Conservation (phyloP, 2,113 vertebrate species). For the Puffinus mauretanicus region DNA sequence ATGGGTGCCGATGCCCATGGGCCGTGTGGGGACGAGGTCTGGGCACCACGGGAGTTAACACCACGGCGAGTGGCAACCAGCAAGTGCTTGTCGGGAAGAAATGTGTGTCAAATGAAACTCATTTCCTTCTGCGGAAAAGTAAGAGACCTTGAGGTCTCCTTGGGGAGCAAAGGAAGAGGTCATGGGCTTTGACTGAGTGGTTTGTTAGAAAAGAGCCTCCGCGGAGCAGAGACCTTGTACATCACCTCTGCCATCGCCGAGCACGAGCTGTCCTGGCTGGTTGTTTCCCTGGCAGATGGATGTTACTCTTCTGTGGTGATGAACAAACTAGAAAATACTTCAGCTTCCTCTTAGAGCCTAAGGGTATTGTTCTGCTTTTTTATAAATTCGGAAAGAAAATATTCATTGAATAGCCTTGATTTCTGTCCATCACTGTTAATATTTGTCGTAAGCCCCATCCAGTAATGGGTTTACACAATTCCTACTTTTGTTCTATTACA, state of each 20-base stretch:
- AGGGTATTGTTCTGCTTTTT: background rate
- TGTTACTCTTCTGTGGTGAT: background rate
- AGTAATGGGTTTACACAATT: background rate
- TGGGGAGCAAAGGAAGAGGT: background rate
- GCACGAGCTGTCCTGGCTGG: background rate
- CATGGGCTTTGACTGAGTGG: fast-evolving
- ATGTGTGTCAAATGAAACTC: background rate
- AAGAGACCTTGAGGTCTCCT: background rate
- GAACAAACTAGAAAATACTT: background rate
- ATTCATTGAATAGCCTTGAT: background rate
- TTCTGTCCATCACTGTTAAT: background rate
- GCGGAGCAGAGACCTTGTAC: fast-evolving
- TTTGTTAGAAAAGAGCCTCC: background rate
- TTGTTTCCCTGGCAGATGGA: background rate
- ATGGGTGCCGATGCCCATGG: fast-evolving
- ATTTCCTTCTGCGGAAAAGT: background rate
- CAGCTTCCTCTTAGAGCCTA: background rate
- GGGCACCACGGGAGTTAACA: no score
- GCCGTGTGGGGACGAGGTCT: fast-evolving
- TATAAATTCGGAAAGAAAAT: background rate
- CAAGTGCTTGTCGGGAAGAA: background rate
- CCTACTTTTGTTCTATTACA: background rate
- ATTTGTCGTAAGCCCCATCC: background rate
- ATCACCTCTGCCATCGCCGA: fast-evolving
- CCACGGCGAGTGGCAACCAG: fast-evolving